Base-by-base conservation (phyloP, 2,888 invertebrate genomes). In the Tipula unca region DNA sequence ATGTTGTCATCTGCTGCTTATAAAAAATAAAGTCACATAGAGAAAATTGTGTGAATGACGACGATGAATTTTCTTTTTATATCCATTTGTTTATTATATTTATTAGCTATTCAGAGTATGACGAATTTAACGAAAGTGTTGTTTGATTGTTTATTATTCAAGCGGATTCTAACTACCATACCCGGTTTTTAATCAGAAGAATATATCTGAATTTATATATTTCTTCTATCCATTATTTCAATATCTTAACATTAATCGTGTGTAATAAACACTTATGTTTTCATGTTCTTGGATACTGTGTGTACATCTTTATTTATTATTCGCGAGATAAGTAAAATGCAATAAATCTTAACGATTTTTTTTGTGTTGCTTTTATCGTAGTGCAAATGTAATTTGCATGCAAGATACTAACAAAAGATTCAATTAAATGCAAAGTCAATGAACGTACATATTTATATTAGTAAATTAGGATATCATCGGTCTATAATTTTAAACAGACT, bases 261-360 rank as follows among this genome's bases (percentile, higher is more conserved):
- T 69, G 69, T 69, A 69, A 69, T 69, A 69, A 69, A 69, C 69
- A 69, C 69, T 69, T 69, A 69, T 69, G 69, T 25, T 69, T 69
- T 69, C 69, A 69, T 69, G 25, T 69, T 69, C 69, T 69, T 69
- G 69, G 8, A 69, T 69, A 69, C 48, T 69, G 25, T 69, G 69
- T 69, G 69, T 69, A 69, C 69, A 69, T 20, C 69, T 69, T 69
- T 69, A 69, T 69, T 69, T 69, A 69, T 69, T 69, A 69, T 69
- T 69, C 25, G 69, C 69, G 69, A 25, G 69, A 10, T 25, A 69
- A 69, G 17, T 17, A 25, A 69, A 25, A 20, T 69, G 69, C 69
- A 69, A 69, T 69, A 69, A 69, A 69, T 69, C 25, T 20, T 69
- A n/a, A 69, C 0, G 69, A 13, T 20, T 69, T 69, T n/a, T 13